Base-by-base conservation (phyloP, 2,113 vertebrate genomes). In the Polyodon spathula region DNA sequence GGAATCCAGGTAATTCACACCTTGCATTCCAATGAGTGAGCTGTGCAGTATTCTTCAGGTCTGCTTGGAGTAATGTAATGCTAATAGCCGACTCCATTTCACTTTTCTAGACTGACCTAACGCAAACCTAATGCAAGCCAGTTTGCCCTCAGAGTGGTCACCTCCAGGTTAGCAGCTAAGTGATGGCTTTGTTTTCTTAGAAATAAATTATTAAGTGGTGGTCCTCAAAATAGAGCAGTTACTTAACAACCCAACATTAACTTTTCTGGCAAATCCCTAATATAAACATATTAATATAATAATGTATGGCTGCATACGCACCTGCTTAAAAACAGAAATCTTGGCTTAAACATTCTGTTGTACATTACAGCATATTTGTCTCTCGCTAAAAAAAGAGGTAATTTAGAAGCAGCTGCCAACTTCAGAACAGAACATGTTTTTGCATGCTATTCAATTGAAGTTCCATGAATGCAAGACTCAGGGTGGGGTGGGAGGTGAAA, bases 301-400 rank as follows among this genome's bases (percentile, higher is more conserved):
- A 63, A 70, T 43, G 68, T 59, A 76, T 72, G 70, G 63, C 63
- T 11, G 63, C n/a, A 58, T 41, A 37, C 11, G 58, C 44, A 58
- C 54, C 51, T 54, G 39, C 64, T 70, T 68, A 54, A 43, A 50
- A 60, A 66, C 66, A 57, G 61, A 41, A 2, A 48, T 27, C 7
- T 60, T 67, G 60, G 62, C 63, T 54, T 70, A 40, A 68, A 72
- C 68, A 1, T 66, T 68, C 68, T 14, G 8, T 38, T 11, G 12
- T 43, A 51, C 57, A 51, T 61, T 14, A 38, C 56, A 63, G 63
- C 77, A 74, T 72, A 68, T 64, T 76, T 76, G n/a, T n/a, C 69
- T 77, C 64, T 63, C 63, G 63, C 77, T 81, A 14, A 77, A 71
- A 78, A 70, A 77, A 66, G 62, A 63, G 70, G 57, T 66, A 60